Percentiles rank a stretch among this genome's conserved stretches.
Conservation (phyloP, 1,140 invertebrate species). For the Drosophila saltans region DNA sequence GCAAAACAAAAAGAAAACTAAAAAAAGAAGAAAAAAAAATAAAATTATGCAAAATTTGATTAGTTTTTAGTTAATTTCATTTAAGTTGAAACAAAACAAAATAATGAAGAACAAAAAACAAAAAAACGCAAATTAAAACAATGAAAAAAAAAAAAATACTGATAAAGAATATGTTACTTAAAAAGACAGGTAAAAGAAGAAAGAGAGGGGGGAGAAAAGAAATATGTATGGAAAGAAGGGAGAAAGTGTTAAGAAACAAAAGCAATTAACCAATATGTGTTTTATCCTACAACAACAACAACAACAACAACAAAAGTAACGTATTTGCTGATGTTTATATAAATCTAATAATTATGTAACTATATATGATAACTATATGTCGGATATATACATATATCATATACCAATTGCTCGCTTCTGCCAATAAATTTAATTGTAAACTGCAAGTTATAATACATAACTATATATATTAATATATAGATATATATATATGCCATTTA, state of each 20-base stretch:
- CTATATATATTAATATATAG: neutral
- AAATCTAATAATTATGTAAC: constrained; percentile 9
- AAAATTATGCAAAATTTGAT: neutral
- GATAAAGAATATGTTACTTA: neutral
- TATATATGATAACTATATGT: constrained; percentile 22
- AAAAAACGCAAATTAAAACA: neutral
- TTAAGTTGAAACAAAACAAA: neutral
- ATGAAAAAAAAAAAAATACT: neutral
- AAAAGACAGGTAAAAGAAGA: constrained; percentile 1
- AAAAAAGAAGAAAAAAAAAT: neutral
- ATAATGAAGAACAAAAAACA: neutral
- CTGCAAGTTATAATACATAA: constrained; percentile 37
- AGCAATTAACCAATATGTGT: constrained; percentile 28
- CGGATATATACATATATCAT: constrained; percentile 28
- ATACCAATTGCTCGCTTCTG: constrained; percentile 77
- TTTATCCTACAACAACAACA: constrained; percentile 2
- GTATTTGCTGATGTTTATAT: constrained; percentile 33
- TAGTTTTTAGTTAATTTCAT: constrained; percentile 4
- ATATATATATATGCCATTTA: constrained; percentile 6
- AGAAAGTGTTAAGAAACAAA: constrained; percentile 7
- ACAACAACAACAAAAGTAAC: neutral
- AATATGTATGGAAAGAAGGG: neutral
- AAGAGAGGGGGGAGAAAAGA: neutral
- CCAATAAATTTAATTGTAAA: constrained; percentile 65
- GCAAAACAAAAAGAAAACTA: neutral